Evolutionary conservation across 2,113 vertebrate species (phyloP).

Genomic region (Tylochromis polylepis): DNA sequence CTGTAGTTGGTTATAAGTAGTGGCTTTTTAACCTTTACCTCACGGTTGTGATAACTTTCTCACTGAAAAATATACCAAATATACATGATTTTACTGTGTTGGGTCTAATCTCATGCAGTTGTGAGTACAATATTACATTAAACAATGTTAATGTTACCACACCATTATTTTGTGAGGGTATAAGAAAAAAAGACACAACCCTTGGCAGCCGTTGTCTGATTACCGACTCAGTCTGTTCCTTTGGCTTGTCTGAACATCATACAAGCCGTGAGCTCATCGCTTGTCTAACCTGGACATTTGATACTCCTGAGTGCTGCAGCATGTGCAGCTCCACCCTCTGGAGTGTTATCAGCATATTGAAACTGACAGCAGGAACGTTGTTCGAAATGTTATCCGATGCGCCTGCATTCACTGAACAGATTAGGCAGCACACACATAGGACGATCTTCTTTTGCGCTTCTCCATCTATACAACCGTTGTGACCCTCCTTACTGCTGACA

Average conservation of each 20-base stretch:
- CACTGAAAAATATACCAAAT: not conserved
- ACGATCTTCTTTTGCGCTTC: not conserved
- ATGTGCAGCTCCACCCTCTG: slow-evolving; percentile 46
- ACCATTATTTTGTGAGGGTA: not conserved
- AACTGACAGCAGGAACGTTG: slow-evolving; percentile 38
- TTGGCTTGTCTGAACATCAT: not conserved
- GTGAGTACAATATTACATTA: not conserved
- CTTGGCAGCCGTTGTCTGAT: not conserved
- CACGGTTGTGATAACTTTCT: not conserved
- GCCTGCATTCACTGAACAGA: slow-evolving; percentile 1
- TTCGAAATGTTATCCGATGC: slow-evolving; percentile 35
- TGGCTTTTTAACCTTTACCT: not conserved
- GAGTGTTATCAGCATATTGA: slow-evolving; percentile 46
- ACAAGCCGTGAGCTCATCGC: slow-evolving; percentile 14
- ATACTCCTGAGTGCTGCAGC: slow-evolving; percentile 17
- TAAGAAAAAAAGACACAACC: not conserved
- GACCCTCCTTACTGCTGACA: slow-evolving; percentile 26
- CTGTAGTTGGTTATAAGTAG: not conserved
- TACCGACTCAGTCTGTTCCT: not conserved
- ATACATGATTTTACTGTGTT: not conserved
- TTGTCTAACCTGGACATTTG: slow-evolving; percentile 37
- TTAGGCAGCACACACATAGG: not conserved
- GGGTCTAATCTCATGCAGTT: not conserved
- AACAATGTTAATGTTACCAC: not conserved
- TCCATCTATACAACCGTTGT: slow-evolving; percentile 2